A percentile compares a stretch with the other conserved stretches of the same genome.
Conservation (phyloP, 2,113 vertebrate species). For the Phyllopteryx taeniolatus region DNA sequence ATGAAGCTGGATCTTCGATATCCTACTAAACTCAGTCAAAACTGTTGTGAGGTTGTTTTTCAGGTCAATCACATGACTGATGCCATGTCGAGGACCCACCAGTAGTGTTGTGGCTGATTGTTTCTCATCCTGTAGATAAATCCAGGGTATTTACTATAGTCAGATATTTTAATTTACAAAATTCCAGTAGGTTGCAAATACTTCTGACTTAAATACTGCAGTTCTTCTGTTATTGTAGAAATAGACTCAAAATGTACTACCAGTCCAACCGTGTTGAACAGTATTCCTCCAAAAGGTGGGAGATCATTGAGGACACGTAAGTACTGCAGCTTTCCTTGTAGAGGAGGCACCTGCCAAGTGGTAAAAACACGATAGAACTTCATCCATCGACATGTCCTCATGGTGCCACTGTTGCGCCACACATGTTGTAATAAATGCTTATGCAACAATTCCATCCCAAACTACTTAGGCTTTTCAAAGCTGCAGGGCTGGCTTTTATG, state of each 20-base stretch:
- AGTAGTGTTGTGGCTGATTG: slow-evolving; percentile 90
- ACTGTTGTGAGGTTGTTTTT: slow-evolving; percentile 98
- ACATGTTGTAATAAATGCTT: slow-evolving; percentile 28
- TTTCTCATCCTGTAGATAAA: slow-evolving; percentile 84
- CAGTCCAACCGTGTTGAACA: slow-evolving; percentile 95
- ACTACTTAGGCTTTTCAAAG: slow-evolving; percentile 13
- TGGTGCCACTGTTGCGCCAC: slow-evolving; percentile 60
- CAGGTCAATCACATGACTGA: slow-evolving; percentile 97
- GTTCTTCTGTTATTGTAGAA: neutral
- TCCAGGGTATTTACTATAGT: neutral
- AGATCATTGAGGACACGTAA: slow-evolving; percentile 95
- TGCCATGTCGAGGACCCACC: slow-evolving; percentile 94
- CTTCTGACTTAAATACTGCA: too few species aligned
- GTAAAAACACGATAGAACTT: slow-evolving; percentile 27
- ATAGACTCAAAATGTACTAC: slow-evolving; percentile 67
- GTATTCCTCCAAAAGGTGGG: slow-evolving; percentile 92
- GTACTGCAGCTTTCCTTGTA: slow-evolving; percentile 97
- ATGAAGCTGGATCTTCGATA: slow-evolving; percentile 95
- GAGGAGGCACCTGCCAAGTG: slow-evolving; percentile 81
- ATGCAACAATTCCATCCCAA: slow-evolving; percentile 42
- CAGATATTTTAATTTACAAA: neutral
- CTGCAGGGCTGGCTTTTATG: slow-evolving; percentile 24
- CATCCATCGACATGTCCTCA: slow-evolving; percentile 30
- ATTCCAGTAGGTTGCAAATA: neutral
- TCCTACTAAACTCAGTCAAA: slow-evolving; percentile 91